Evolutionary conservation across 2,797 vertebrate genomes (phyloP).

Genomic region (Syngnathus acus): DNA sequence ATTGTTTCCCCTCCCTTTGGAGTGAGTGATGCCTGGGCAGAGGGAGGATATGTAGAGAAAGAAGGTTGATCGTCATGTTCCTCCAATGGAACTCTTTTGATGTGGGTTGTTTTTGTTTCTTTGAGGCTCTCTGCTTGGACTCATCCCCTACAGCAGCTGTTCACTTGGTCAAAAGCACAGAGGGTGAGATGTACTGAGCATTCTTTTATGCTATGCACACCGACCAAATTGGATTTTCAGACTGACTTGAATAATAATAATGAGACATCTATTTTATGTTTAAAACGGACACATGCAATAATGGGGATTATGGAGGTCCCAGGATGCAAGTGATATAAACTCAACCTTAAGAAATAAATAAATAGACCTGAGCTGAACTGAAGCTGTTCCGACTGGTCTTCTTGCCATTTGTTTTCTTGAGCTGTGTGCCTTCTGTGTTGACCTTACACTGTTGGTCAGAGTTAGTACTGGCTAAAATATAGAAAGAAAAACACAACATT

Average conservation of each 20-base stretch:
- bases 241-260: not conserved
- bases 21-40: slow-evolving; percentile 38
- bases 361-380: not conserved
- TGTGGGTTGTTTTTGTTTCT: slow-evolving; percentile 58
- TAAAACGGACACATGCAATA: not conserved
- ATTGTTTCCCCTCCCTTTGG: slow-evolving; percentile 27
- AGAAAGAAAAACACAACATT: not conserved
- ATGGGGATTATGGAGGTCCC: too few species aligned
- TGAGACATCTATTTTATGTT: not conserved
- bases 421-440: not conserved
- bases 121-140: slow-evolving; percentile 36
- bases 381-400: not conserved
- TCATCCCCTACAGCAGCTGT: slow-evolving; percentile 57
- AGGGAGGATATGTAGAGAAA: slow-evolving; percentile 44
- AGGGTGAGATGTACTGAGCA: slow-evolving; percentile 15
- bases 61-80: slow-evolving; percentile 52
- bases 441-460: not conserved
- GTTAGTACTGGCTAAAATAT: not conserved
- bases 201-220: slow-evolving; percentile 2
- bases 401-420: not conserved
- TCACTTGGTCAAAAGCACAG: slow-evolving; percentile 14
- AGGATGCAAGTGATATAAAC: not conserved
- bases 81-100: slow-evolving; percentile 56
- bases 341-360: not conserved
- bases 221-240: not conserved